Percentiles rank a stretch among this genome's conserved stretches.
These are phyloP conservation scores for Pelosia muscerda DNA, from an alignment of 2,888 invertebrate species.

Conservation along the genomic window DNA sequence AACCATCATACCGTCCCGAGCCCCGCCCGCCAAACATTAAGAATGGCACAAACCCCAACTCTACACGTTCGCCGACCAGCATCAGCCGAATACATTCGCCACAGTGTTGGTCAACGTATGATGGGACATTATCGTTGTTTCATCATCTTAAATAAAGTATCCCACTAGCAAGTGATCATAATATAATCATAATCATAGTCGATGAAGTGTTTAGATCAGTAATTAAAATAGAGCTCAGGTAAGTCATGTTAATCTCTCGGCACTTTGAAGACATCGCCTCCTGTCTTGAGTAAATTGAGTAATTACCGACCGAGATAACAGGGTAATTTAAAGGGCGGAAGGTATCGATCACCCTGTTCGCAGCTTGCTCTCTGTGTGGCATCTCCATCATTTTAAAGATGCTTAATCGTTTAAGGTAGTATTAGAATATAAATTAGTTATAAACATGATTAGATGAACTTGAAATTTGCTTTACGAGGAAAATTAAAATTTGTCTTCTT, in stretches of 20 bases:
- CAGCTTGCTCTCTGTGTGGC: slow-evolving; percentile 40
- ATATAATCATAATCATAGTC: slow-evolving; percentile 32
- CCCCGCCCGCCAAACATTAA: too few species aligned
- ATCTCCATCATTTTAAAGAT: slow-evolving; percentile 30
- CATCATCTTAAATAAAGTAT: background rate
- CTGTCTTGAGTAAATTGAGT: slow-evolving; percentile 79
- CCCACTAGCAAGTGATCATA: slow-evolving; percentile 19
- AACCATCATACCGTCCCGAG: too few species aligned
- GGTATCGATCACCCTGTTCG: slow-evolving; percentile 72
- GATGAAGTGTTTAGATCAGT: slow-evolving; percentile 29
- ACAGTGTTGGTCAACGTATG: too few species aligned
- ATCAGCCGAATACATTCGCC: too few species aligned
- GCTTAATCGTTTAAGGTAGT: background rate
- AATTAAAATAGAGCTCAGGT: slow-evolving; percentile 50
- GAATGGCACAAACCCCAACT: too few species aligned
- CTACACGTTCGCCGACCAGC: too few species aligned
- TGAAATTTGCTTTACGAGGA: background rate
- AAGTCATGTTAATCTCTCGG: slow-evolving; percentile 63
- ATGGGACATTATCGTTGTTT: too few species aligned
- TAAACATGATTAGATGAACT: background rate
- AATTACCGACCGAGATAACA: slow-evolving; percentile 80
- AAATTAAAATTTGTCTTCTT: background rate
- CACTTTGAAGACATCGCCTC: slow-evolving; percentile 72
- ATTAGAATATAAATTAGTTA: slow-evolving; percentile 1
- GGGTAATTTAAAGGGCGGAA: slow-evolving; percentile 72